Evolutionary conservation across 2,888 invertebrate genomes (phyloP).

Genomic region (Agrochola lychnidis): DNA sequence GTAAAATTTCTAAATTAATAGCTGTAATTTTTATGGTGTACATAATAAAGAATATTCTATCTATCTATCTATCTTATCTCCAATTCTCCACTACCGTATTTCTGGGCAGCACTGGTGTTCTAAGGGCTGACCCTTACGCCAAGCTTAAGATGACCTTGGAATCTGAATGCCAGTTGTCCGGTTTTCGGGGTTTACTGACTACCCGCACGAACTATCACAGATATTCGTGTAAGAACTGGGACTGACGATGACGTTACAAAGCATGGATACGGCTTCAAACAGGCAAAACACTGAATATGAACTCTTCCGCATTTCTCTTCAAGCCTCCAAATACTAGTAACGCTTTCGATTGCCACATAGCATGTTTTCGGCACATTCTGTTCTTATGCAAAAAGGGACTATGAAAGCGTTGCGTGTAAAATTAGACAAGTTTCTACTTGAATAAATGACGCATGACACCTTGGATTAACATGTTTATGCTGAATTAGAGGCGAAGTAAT

Average conservation of each 20-base stretch:
- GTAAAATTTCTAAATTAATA: no score
- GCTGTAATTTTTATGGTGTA: no score
- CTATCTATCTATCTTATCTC: no score
- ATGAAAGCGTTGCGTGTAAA: constrained; percentile 12
- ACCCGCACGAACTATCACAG: neutral
- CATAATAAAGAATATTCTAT: no score
- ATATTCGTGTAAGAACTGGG: neutral
- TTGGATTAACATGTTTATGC: constrained; percentile 4
- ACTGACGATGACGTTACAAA: neutral
- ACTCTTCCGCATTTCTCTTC: neutral
- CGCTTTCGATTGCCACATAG: constrained; percentile 17
- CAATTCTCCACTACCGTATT: neutral
- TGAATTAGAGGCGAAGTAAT: constrained; percentile 5
- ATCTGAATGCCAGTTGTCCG: neutral
- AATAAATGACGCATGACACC: constrained; percentile 3
- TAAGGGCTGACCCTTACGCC: no score
- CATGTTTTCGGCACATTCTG: constrained; percentile 19
- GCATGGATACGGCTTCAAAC: neutral
- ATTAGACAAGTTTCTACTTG: constrained; percentile 29
- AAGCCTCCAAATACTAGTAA: neutral
- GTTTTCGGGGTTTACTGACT: neutral
- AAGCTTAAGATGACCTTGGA: no score
- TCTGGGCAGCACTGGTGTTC: neutral
- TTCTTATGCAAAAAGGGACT: constrained; percentile 23
- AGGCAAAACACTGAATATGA: neutral